phyloP scores from a whole-genome alignment of 2,888 invertebrate species.

The Muscina levida region DNA sequence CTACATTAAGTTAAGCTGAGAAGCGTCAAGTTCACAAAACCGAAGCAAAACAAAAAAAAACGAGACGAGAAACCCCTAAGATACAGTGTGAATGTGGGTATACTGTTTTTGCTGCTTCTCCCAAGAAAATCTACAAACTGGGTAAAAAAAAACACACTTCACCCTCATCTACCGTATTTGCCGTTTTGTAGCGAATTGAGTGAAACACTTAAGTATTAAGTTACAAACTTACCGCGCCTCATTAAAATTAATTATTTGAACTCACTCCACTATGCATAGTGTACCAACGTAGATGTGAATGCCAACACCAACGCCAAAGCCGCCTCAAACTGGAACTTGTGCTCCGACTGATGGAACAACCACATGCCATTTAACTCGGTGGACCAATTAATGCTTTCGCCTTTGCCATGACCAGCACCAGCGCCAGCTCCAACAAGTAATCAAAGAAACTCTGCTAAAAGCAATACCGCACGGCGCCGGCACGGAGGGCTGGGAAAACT shows the following conservation, averaged over 20 bases:
- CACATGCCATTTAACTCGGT: constrained; percentile 54
- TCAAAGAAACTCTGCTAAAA: constrained; percentile 53
- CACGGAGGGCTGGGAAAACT: constrained; percentile 12
- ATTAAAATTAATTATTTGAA: constrained; percentile 66
- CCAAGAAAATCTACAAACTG: not conserved
- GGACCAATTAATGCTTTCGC: constrained; percentile 55
- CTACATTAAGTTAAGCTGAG: not conserved
- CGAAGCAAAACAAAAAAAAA: not conserved
- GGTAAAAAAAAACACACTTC: not conserved
- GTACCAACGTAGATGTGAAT: not conserved
- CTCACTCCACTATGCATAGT: constrained; percentile 39
- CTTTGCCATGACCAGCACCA: constrained; percentile 23
- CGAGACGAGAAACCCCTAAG: too few species aligned
- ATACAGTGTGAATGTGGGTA: not conserved
- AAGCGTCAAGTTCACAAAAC: not conserved
- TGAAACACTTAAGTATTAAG: constrained; percentile 42
- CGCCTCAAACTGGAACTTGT: constrained; percentile 3
- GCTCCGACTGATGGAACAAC: constrained; percentile 12
- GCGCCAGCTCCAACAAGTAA: constrained; percentile 50
- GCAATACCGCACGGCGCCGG: constrained; percentile 2
- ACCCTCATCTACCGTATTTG: not conserved
- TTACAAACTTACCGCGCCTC: constrained; percentile 57
- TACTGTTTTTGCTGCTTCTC: not conserved
- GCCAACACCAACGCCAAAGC: constrained; percentile 20
- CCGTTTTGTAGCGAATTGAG: not conserved